phyloP scores from a whole-genome alignment of 2,113 vertebrate genomes.

The Tragelaphus imberbis region DNA sequence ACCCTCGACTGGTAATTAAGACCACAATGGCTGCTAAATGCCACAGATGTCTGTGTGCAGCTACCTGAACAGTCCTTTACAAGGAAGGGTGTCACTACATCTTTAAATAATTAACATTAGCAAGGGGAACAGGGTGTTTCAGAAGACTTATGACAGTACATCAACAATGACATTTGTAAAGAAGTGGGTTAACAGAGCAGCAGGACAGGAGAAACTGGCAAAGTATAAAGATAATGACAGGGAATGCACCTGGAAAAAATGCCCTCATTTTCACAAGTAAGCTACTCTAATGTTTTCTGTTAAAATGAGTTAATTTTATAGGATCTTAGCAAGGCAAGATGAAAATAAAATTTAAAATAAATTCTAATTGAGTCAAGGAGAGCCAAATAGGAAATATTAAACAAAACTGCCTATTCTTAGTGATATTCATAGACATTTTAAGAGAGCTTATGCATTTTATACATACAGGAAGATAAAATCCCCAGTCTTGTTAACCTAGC shows the following conservation, averaged over 20 bases:
- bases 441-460: neutral
- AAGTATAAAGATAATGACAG: neutral
- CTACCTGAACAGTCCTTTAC: neutral
- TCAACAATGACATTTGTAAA: slow-evolving; percentile 27
- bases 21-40: neutral
- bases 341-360: neutral
- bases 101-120: slow-evolving; percentile 50
- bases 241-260: slow-evolving; percentile 18
- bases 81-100: neutral
- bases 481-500: neutral
- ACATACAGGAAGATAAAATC: neutral
- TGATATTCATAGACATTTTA: neutral
- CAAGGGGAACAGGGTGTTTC: slow-evolving; percentile 12
- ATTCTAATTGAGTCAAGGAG: neutral
- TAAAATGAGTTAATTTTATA: slow-evolving; percentile 27
- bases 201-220: neutral
- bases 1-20: neutral
- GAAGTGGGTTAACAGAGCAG: neutral
- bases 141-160: slow-evolving; percentile 5
- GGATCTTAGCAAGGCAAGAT: neutral
- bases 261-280: neutral
- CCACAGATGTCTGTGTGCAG: neutral
- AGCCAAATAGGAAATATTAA: slow-evolving; percentile 34
- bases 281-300: slow-evolving; percentile 10
- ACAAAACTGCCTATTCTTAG: slow-evolving; percentile 1